phyloP scores from a whole-genome alignment of 2,888 invertebrate genomes.

The Cataglyphis albicans region DNA sequence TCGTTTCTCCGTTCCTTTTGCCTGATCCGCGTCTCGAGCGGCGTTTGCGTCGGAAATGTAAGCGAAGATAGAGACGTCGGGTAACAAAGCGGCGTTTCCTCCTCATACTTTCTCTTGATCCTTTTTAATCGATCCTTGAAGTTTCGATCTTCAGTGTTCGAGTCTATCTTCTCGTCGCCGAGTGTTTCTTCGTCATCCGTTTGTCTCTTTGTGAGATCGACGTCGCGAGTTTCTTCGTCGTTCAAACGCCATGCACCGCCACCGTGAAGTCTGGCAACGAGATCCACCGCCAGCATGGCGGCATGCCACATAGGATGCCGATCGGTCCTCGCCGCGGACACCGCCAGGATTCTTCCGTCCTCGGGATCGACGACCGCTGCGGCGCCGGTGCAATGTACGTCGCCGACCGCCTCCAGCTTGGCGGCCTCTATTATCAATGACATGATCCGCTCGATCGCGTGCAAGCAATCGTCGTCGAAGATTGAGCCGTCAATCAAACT shows the following conservation, averaged over 20 bases:
- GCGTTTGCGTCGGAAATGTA: slow-evolving; percentile 64
- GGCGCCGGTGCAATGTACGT: slow-evolving; percentile 83
- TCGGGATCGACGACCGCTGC: slow-evolving; percentile 93
- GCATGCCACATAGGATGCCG: slow-evolving; percentile 93
- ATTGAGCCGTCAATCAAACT: slow-evolving; percentile 88
- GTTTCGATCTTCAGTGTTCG: background rate
- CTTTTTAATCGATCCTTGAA: background rate
- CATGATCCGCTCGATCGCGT: slow-evolving; percentile 88
- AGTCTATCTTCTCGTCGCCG: background rate
- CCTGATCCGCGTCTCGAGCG: slow-evolving; percentile 44
- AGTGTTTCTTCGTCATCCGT: background rate
- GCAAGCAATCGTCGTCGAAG: slow-evolving; percentile 88
- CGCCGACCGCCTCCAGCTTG: slow-evolving; percentile 72
- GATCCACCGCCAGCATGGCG: slow-evolving; percentile 94
- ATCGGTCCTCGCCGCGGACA: slow-evolving; percentile 88
- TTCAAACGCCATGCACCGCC: slow-evolving; percentile 90
- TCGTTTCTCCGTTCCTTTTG: slow-evolving; percentile 64
- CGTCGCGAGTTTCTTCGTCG: background rate
- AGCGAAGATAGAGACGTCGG: slow-evolving; percentile 73
- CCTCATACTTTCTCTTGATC: slow-evolving; percentile 75
- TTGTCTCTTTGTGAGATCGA: background rate
- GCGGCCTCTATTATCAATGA: slow-evolving; percentile 88
- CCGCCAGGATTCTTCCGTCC: slow-evolving; percentile 89
- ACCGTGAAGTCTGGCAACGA: slow-evolving; percentile 93
- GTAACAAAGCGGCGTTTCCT: slow-evolving; percentile 76